Base-by-base conservation (phyloP, 2,113 vertebrate species). In the Calyptomena viridis region DNA sequence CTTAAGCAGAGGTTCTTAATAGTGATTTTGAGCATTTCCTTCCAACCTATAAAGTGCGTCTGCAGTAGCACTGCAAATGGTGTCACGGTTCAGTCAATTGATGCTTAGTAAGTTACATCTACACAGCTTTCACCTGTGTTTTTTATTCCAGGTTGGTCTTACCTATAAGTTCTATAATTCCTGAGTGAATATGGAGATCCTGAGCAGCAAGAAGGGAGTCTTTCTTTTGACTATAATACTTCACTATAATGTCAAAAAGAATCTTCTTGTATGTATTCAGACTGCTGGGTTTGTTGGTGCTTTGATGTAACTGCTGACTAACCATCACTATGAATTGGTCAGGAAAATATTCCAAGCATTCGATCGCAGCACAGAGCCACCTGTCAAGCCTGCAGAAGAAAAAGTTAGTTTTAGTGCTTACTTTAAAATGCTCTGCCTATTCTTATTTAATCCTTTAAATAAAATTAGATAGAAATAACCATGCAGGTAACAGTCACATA, bases 281-380 rank as follows among this genome's bases (percentile, higher is more conserved):
- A 81, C 96, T 97, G 27, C 78, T 89, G 14, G 69, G 85, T 12
- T 52, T 73, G 39, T 80, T 47, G 22, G 33, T 62, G 53, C 89
- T 97, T 79, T 97, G 97, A 72, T 96, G 52, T 78, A 99, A 97
- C 80, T 98, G 98, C 89, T 99, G 98, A 64, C 96, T 98, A 77
- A 98, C 97, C 31, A 89, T 97, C 86, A 99, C 97, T 23, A 99
- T 97, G 92, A 99, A 96, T 49, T 99, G 97, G 96, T 99, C 98
- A 20, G 98, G 98, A 89, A 99, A 99, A 96, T 98, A 98, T 84
- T 99, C 98, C 91, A 99, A 96, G 87, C 98, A 99, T 91, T 99
- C 98, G 68, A 97, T 90, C 18, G 98, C 98, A 59, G 98, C 98
- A 46, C 75, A 96, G 83, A 99, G 97, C 98, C 98, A 99, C 18